Conservation (phyloP, 2,113 vertebrate species). For the Potamarius usumacintae region DNA sequence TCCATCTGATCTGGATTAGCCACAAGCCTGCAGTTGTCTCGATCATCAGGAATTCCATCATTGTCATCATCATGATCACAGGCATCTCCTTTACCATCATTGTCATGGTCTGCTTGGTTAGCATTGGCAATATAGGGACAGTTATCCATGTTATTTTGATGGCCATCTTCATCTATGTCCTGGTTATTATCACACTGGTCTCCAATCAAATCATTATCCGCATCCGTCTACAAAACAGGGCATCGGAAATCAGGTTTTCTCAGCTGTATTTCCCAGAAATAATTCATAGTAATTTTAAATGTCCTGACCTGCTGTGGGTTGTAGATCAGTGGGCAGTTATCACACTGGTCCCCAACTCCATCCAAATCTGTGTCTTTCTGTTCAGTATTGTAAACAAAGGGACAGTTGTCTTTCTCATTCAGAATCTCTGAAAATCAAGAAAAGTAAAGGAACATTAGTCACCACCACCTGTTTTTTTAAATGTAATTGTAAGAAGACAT, state of each 20-base stretch:
- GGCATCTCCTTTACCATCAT: constrained; percentile 88
- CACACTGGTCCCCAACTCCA: constrained; percentile 93
- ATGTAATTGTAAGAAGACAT: not conserved
- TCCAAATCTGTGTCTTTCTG: constrained; percentile 92
- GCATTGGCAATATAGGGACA: constrained; percentile 92
- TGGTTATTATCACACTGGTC: constrained; percentile 91
- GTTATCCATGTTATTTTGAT: constrained; percentile 96
- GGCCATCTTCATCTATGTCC: constrained; percentile 93
- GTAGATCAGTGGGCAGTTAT: constrained; percentile 92
- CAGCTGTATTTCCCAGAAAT: not conserved
- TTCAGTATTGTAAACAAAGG: constrained; percentile 91
- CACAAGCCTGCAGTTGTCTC: constrained; percentile 93
- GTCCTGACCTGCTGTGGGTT: constrained; percentile 87
- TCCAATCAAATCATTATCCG: constrained; percentile 91
- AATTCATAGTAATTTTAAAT: not conserved
- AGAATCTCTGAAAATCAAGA: constrained; percentile 77
- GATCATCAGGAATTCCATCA: constrained; percentile 89
- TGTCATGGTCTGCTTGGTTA: constrained; percentile 93
- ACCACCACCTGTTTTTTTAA: not conserved
- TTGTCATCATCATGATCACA: constrained; percentile 95
- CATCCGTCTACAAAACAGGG: constrained; percentile 73
- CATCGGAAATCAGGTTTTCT: not conserved
- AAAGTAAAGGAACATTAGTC: not conserved
- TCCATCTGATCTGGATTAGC: constrained; percentile 86
- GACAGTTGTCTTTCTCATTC: constrained; percentile 94